Base-by-base conservation (phyloP, 2,113 vertebrate species). In the Aspiorhynchus laticeps region DNA sequence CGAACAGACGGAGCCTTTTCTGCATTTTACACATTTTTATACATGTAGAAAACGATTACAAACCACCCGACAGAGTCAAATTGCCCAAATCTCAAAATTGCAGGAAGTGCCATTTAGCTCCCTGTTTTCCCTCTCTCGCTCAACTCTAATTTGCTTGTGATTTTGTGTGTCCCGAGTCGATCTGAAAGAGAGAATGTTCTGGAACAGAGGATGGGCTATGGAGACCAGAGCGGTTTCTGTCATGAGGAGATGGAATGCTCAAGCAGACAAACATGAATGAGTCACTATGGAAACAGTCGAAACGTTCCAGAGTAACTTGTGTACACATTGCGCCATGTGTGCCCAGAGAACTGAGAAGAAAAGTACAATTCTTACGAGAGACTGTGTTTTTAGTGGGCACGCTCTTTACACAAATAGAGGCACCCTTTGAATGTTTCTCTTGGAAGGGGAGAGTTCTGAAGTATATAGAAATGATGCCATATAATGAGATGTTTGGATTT, bases 211-310 rank as follows among this genome's bases (percentile, higher is more conserved):
- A 90, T 86, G 85, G 69, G 80, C 77, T 86, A 87, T 84, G 79
- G 81, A 90, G 87, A 83, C 84, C 86, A 87, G 78, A 86, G 87
- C 82, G 89, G 85, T 90, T 90, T 90, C 78, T 89, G 88, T 89
- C 86, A 82, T 88, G 85, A 88, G 80, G 81, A 87, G 61, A 83
- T 85, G 85, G 87, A 88, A 90, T 90, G 87, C 85, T 84, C 61
- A 51, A 88, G 46, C 87, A 59, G 36, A 73, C 71, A 78, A 87
- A 88, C 76, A 81, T 85, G 82, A 88, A 87, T 85, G 73, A 81
- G 85, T 88, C 74, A 76, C 76, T 86, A 87, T 90, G 89, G 89
- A 86, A 88, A 87, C 89, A 77, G 86, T 83, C 48, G 43, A 87
- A 76, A 73, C 21, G 71, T 83, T 59, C 69, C 73, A 48, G 41